Percentiles rank a stretch among this genome's conserved stretches.
These are phyloP conservation scores for Anthoscopus minutus DNA, from an alignment of 2,113 vertebrate species.

Conservation along the genomic window DNA sequence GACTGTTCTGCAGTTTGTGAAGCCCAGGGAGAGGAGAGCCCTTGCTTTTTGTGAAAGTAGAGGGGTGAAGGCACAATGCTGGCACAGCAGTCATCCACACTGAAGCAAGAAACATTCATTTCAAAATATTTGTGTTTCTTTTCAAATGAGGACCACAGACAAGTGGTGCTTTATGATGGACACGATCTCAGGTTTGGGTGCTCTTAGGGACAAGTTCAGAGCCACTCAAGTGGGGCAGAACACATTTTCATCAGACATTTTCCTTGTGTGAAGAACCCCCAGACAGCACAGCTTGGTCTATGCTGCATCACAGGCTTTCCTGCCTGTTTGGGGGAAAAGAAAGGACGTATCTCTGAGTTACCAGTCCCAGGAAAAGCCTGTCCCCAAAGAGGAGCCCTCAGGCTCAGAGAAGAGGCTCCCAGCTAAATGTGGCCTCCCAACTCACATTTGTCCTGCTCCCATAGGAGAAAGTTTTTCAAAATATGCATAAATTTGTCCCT, in stretches of 20 bases:
- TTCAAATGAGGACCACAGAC: background rate
- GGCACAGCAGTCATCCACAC: background rate
- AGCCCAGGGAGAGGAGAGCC: accelerated
- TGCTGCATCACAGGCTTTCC: background rate
- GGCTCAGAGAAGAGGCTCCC: background rate
- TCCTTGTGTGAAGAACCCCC: background rate
- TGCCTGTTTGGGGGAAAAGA: accelerated
- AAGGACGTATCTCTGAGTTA: background rate
- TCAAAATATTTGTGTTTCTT: background rate
- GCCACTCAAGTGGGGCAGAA: background rate
- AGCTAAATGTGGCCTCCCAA: background rate
- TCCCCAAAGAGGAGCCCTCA: background rate
- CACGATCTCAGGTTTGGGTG: background rate
- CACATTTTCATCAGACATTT: background rate
- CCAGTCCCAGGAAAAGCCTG: background rate
- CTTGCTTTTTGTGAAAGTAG: background rate
- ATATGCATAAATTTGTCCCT: background rate
- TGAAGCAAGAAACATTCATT: background rate
- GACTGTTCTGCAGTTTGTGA: background rate
- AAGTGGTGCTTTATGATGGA: background rate
- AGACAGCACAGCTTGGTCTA: accelerated
- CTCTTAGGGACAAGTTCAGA: background rate
- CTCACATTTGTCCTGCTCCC: background rate
- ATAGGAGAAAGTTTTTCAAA: background rate
- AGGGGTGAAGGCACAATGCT: background rate